Percentiles rank a stretch among this genome's conserved stretches.
Conservation (phyloP, 2,888 invertebrate species). For the Cheilosia pagana region DNA sequence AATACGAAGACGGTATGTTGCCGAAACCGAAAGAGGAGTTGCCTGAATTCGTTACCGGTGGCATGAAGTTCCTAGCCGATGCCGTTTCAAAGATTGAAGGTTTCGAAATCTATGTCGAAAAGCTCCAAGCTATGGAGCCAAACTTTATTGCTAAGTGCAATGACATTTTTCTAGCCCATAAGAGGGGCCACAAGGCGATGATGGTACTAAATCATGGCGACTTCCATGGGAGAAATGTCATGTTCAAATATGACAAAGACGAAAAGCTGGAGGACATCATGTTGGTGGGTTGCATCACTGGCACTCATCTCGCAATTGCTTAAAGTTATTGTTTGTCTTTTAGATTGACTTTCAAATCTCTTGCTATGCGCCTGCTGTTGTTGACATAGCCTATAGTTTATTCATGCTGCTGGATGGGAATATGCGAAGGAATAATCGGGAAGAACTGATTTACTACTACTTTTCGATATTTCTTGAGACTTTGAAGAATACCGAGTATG, state of each 20-base stretch:
- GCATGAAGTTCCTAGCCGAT: not conserved
- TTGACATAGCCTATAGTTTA: conserved; percentile 44
- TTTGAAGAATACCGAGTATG: conserved; percentile 40
- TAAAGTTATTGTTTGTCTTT: not conserved
- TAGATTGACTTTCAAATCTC: conserved; percentile 65
- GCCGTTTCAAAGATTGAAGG: not conserved
- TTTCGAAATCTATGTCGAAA: not conserved
- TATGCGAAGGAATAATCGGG: conserved; percentile 37
- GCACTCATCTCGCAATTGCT: not conserved
- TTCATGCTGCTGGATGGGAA: conserved; percentile 50
- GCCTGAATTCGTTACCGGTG: not conserved
- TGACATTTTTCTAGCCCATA: conserved; percentile 38
- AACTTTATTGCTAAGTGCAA: conserved; percentile 30
- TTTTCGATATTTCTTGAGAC: conserved; percentile 40
- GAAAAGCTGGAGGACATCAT: conserved; percentile 44
- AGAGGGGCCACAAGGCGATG: conserved; percentile 35
- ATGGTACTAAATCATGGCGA: conserved; percentile 63
- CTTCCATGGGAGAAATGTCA: conserved; percentile 61
- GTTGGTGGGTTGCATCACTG: conserved; percentile 26
- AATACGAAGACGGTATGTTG: conserved; percentile 25
- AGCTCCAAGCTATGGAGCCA: conserved; percentile 1
- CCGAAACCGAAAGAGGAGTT: not conserved
- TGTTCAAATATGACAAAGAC: conserved; percentile 40
- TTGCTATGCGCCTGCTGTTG: conserved; percentile 51
- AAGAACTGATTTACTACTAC: conserved; percentile 54